Base-by-base conservation (phyloP, 2,113 vertebrate species). In the Bucco capensis region DNA sequence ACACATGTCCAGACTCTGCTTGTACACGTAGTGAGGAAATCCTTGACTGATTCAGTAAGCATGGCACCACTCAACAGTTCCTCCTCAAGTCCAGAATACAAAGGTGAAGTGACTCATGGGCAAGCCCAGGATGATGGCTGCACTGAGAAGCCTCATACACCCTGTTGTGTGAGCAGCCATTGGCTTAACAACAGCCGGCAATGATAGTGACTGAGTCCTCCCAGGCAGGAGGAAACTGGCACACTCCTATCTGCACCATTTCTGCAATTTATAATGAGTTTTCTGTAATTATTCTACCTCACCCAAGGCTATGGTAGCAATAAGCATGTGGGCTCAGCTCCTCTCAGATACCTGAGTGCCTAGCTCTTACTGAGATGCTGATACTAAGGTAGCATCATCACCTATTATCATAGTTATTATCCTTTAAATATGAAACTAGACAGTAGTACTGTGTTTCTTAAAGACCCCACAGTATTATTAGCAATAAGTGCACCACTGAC, bases 61-160 rank as follows among this genome's bases (percentile, higher is more conserved):
- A 58, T 28, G 38, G 46, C 27, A 51, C 27, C 49, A 51, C 33
- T 60, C 47, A 78, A 5, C 58, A 37, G 40, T 11, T 83, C 80
- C 78, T 93, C 75, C 79, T 74, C 3, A 84, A 89, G 93, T 86
- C 61, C 60, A 70, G 60, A 83, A 87, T 84, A 89, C 90, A 93
- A 94, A 86, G 85, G 90, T 93, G 83, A 75, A 65, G 57, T 87
- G 90, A 85, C 51, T 94, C 82, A 88, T n/a, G 50, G 27, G 58
- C 46, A 89, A 70, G 66, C 28, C 16, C n/a, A 9, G 2, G 22
- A n/a, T 7, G 24, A 54, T 33, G 30, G 62, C 37, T 37, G 22
- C 67, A 73, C 9, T 2, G 33, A 78, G 19, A 58, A 90, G 53
- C 16, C 12, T 82, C 84, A 31, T 2, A 57, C 2, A 0, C 65